Base-by-base conservation (phyloP, 2,797 vertebrate genomes). In the Trachurus trachurus region DNA sequence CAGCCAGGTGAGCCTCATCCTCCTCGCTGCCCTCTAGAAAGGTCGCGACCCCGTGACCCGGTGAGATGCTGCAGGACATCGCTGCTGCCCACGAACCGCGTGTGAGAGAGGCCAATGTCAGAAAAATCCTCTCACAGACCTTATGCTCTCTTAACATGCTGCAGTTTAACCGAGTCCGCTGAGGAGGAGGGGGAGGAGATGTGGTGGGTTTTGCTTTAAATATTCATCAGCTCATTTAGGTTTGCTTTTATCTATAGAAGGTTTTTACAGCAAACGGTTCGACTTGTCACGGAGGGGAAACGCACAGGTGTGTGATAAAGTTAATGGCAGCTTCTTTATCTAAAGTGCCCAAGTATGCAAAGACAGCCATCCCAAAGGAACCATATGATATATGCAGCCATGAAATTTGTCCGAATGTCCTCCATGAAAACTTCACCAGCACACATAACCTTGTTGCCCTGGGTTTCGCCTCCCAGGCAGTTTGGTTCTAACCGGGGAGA, bases 31-130 rank as follows among this genome's bases (percentile, higher is more conserved):
- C 66, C 77, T 83, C 88, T 82, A 16, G 2, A 84, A 79, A 88
- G 81, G 83, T 89, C 84, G 69, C 53, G 31, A 42, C 63, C 49
- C 9, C 75, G 26, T 6, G 69, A 87, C 83, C 83, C 53, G 3
- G 2, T 6, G 73, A 34, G 50, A 68, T 34, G 81, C 86, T 72
- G 73, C 78, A 40, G 70, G 70, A 71, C 78, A 11, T 45, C 15
- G 7, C 40, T 42, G 40, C 57, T 0, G 58, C 63, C 68, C 39
- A 21, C 54, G 19, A 57, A 53, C 60, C 44, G 70, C 21, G 71
- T 42, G 74, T 37, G 26, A 26, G 58, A 26, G 58, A 6, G 42
- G 54, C 47, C 66, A 22, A 7, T 26, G 54, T 69, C 42, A 16
- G 39, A 59, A 45, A 44, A 12, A 22, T 22, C 50, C 21, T 22